Conservation (phyloP, 2,888 invertebrate genomes). For the Agrochola litura region DNA sequence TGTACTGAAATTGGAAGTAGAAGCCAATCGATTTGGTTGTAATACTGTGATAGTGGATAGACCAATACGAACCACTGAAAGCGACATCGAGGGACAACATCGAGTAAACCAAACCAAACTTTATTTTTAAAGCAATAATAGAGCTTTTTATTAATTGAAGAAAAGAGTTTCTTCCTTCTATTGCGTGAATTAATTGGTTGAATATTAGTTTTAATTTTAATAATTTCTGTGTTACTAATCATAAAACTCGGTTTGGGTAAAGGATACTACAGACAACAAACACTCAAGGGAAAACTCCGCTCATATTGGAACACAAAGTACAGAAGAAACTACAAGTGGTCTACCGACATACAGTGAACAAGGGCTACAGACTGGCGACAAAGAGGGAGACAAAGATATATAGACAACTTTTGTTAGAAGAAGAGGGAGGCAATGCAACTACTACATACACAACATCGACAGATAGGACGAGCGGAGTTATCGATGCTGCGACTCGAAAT, state of each 20-base stretch:
- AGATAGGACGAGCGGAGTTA: slow-evolving; percentile 86
- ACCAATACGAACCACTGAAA: slow-evolving; percentile 89
- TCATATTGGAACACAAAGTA: slow-evolving; percentile 85
- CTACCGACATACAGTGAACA: slow-evolving; percentile 86
- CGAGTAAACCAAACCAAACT: slow-evolving; percentile 85
- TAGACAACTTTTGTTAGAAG: slow-evolving; percentile 85
- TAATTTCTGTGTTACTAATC: neutral
- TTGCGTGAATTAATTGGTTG: neutral
- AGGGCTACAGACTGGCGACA: slow-evolving; percentile 87
- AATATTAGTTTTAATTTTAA: neutral
- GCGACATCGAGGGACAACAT: slow-evolving; percentile 90
- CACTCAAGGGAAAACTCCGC: slow-evolving; percentile 84
- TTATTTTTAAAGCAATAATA: slow-evolving; percentile 40
- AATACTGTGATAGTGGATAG: slow-evolving; percentile 85
- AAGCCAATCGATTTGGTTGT: slow-evolving; percentile 82
- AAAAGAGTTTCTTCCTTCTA: neutral
- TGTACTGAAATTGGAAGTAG: slow-evolving; percentile 79
- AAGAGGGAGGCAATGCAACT: slow-evolving; percentile 89
- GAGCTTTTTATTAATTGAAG: neutral
- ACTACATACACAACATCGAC: slow-evolving; percentile 90
- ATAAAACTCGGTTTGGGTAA: slow-evolving; percentile 80
- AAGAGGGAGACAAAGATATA: slow-evolving; percentile 84
- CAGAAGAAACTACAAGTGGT: slow-evolving; percentile 89
- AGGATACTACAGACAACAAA: slow-evolving; percentile 86
- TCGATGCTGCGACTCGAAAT: slow-evolving; percentile 85